A percentile compares a stretch with the other conserved stretches of the same genome.
phyloP scores from a whole-genome alignment of 1,140 invertebrate genomes.

The Bradynema listronoti region DNA sequence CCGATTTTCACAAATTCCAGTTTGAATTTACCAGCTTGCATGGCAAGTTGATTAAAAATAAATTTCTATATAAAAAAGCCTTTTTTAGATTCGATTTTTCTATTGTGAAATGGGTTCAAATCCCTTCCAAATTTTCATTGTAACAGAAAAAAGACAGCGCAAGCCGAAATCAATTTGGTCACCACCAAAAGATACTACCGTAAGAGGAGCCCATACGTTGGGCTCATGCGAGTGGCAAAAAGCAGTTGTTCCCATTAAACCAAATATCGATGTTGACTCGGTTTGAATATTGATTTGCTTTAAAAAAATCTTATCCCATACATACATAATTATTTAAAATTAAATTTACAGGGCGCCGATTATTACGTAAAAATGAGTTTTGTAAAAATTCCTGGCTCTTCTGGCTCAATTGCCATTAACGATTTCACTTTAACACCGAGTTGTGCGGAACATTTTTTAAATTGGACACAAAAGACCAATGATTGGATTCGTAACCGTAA shows the following conservation, averaged over 20 bases:
- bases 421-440: constrained; percentile 43
- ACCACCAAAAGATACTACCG: constrained; percentile 32
- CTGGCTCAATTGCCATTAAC: constrained; percentile 38
- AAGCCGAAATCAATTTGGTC: constrained; percentile 40
- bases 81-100: constrained; percentile 40
- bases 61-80: background rate
- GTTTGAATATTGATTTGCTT: constrained; percentile 7
- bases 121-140: constrained; percentile 43
- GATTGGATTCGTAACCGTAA: too few species aligned
- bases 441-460: constrained; percentile 37
- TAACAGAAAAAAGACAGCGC: constrained; percentile 5
- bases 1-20: constrained; percentile 3
- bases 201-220: background rate
- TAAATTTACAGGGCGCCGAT: constrained; percentile 16
- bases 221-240: constrained; percentile 41
- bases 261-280: constrained; percentile 1
- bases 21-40: constrained; percentile 13
- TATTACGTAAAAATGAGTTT: constrained; percentile 38
- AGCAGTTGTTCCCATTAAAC: constrained; percentile 20
- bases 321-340: background rate
- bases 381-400: constrained; percentile 39
- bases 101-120: constrained; percentile 37
- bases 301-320: background rate
- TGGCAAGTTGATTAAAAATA: background rate
- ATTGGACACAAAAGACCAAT: too few species aligned